These are phyloP conservation scores for Alviniconcha strummeri DNA, from an alignment of 2,888 invertebrate species.

Conservation along the genomic window DNA sequence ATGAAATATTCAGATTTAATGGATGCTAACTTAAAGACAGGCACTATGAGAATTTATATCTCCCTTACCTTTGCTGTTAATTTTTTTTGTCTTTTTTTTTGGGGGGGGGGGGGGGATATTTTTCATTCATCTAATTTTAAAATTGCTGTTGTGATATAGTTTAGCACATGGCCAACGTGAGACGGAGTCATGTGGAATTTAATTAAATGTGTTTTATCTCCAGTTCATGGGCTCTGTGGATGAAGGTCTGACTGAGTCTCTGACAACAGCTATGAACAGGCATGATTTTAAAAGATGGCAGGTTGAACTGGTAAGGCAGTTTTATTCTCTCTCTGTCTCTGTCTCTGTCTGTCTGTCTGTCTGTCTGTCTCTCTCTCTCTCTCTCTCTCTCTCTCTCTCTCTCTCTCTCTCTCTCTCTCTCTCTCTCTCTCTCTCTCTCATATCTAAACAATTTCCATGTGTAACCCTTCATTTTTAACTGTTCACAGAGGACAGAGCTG, in stretches of 20 bases:
- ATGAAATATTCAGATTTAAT: no score
- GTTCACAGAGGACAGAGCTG: not conserved
- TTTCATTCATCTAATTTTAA: no score
- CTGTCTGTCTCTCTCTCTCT: not conserved
- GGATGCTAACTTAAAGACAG: no score
- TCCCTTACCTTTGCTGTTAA: no score
- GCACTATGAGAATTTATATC: no score
- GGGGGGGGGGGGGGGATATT: no score
- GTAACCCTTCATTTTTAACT: not conserved
- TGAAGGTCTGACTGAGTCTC: constrained; percentile 35
- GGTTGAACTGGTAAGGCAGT: constrained; percentile 55
- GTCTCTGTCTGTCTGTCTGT: not conserved
- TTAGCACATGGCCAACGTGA: no score
- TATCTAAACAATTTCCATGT: no score
- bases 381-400: no score
- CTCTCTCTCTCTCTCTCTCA: not conserved
- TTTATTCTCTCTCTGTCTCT: not conserved
- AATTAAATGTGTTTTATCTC: not conserved
- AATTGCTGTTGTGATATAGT: no score
- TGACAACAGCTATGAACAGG: constrained; percentile 41
- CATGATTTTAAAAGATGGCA: constrained; percentile 57
- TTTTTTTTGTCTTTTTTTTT: no score
- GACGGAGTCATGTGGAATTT: no score
- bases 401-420: not conserved
- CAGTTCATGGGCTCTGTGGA: constrained; percentile 42